Base-by-base conservation (phyloP, 1,140 invertebrate species). In the Dinothrombium tinctorium region DNA sequence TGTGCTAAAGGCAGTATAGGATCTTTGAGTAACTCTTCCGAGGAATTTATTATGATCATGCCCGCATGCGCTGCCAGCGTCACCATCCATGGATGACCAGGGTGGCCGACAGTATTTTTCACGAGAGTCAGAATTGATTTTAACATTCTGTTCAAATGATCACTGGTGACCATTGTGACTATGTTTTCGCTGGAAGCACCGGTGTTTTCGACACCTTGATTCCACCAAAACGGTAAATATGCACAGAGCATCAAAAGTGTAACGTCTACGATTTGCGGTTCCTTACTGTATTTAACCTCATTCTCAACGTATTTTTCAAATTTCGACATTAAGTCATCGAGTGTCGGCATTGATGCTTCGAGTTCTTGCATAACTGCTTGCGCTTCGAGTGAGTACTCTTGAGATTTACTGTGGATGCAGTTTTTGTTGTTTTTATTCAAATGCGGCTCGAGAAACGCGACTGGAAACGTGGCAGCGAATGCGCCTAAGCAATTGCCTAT, bases 211-310 rank as follows among this genome's bases (percentile, higher is more conserved):
- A 89, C 86, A 1, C 89, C 89, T 58, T 92, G 79, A 11, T 73
- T 70, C 86, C 89, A 94, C 92, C 90, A 98, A 59, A 87, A 90
- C 0, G 89, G 87, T 36, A 99, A 57, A 57, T 98, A 98, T 54
- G 59, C 81, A 57, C 92, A 99, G 0, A 99, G 59, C 56, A 98
- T 64, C 2, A 94, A 94, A 51, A 99, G 60, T 39, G 94, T 84
- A 17, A 98, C 84, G 54, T 99, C 94, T 29, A 98, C 94, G 2
- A 96, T 74, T 56, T 96, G 81, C 1, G 89, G 89, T 0, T 76
- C 73, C 52, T 94, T 86, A 25, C 61, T 65, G 56, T 96, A 94
- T 3, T 80, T 82, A 49, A 81, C 83, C 21, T 86, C 81, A 0
- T 84, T 87, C 42, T 87, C 78, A 1, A 90, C 82, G 55, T 92